Conservation (phyloP, 2,797 vertebrate genomes). For the Tiaroga cobitis region DNA sequence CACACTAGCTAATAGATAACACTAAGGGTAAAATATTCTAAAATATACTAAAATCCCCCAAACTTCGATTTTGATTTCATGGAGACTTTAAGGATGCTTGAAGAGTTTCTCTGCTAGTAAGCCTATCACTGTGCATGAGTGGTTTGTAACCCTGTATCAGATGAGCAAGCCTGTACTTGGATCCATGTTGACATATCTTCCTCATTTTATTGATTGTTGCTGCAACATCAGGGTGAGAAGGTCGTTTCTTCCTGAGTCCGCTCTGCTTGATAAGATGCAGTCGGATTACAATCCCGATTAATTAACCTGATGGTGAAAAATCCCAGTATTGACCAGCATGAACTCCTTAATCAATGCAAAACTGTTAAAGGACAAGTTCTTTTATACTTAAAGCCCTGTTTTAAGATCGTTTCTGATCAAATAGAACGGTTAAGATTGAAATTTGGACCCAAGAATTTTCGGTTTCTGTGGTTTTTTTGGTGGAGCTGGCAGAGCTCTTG, state of each 20-base stretch:
- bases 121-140: not conserved
- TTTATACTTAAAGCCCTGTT: too few relatives aligned
- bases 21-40: too few relatives aligned
- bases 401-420: too few relatives aligned
- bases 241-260: not conserved
- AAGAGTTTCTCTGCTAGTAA: not conserved
- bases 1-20: too few relatives aligned
- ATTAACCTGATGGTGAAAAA: constrained; percentile 39
- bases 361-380: too few relatives aligned
- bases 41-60: too few relatives aligned
- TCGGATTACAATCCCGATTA: constrained; percentile 44
- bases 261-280: constrained; percentile 28
- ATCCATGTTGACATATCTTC: not conserved
- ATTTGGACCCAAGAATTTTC: too few relatives aligned
- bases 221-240: not conserved
- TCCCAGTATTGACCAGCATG: not conserved
- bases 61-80: too few relatives aligned
- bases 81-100: not conserved
- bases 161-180: constrained; percentile 6
- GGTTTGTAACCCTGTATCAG: constrained; percentile 11
- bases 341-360: not conserved
- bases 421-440: too few relatives aligned
- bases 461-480: not conserved
- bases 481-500: not conserved
- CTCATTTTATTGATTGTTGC: constrained; percentile 17